Evolutionary conservation across 1,140 invertebrate genomes (phyloP), one percentile per base, ranked within the genome.

Genomic region (Bombus confusus): DNA sequence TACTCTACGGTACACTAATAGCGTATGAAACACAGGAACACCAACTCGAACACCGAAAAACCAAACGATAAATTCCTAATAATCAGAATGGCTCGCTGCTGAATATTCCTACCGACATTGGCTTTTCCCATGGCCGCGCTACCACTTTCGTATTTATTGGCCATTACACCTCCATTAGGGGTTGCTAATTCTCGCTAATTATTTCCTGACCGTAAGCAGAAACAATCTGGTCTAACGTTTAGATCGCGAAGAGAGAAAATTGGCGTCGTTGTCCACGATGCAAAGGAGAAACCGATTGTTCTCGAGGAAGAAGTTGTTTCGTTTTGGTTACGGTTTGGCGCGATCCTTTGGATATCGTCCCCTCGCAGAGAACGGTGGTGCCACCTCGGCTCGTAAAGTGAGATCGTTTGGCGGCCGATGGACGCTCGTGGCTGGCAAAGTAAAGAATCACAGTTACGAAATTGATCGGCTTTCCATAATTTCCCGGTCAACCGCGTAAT

Each of bases 401-500:
- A 52, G 47, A 22, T 34, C 2, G 31, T 41, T 28, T 22, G 18
- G 37, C 28, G 10, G 28, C 12, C 22, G 28, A 62, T 5, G 28
- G 12, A 13, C 12, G 34, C 18, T 41, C 15, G 18, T 22, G 34
- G 31, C 12, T 18, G 22, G 4, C 62, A 28, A 28, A 22, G 22
- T 52, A 9, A 71, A 69, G 34, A 72, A 80, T n/a, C 47, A 28
- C 57, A 69, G 57, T 68, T 69, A 57, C 66, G 57, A 83, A 83
- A 83, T 59, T 76, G 76, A 83, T 83, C 81, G 81, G 81, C 59
- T 83, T 34, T 52, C 59, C 81, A 47, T 66, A 74, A 82, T 82
- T 74, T 82, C 25, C 25, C 71, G 71, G 28, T 64, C 4, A 62
- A 72, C 71, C 39, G 3, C 39, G 52, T 64, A 74, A 74, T 82